These are phyloP conservation scores for Caenorhabditis brenneri DNA, from an alignment of 1,140 invertebrate genomes.

Conservation along the genomic window DNA sequence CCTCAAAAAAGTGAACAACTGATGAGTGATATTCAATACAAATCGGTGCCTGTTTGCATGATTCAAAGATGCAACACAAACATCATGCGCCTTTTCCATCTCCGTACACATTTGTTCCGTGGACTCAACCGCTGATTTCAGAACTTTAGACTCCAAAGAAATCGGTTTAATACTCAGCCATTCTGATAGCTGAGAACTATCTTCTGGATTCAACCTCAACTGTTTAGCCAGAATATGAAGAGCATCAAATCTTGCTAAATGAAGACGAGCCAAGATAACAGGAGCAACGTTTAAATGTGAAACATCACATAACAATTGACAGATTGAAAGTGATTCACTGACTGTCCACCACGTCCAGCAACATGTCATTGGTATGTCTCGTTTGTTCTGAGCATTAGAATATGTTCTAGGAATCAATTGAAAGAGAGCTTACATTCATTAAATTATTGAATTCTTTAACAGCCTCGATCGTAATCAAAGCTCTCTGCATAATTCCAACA, in stretches of 20 bases:
- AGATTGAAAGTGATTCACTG: conserved; percentile 26
- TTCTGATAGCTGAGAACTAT: background rate
- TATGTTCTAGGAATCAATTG: background rate
- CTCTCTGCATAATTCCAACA: conserved; percentile 35
- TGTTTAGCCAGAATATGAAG: background rate
- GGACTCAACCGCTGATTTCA: background rate
- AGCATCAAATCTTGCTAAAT: conserved; percentile 24
- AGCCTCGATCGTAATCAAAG: background rate
- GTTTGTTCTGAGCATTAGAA: background rate
- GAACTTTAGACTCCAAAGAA: background rate
- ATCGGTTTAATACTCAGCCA: conserved; percentile 4
- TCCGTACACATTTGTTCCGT: conserved; percentile 4
- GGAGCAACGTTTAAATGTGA: conserved; percentile 17
- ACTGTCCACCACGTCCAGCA: conserved; percentile 42
- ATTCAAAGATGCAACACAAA: background rate
- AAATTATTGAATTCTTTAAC: conserved; percentile 20
- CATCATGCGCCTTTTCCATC: conserved; percentile 27
- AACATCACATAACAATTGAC: conserved; percentile 17
- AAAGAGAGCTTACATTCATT: conserved; percentile 1
- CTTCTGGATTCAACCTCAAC: conserved; percentile 25
- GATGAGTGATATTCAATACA: background rate
- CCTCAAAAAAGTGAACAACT: background rate
- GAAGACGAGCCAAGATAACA: conserved; percentile 6
- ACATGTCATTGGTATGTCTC: conserved; percentile 32
- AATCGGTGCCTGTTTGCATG: conserved; percentile 1